Base-by-base conservation (phyloP, 2,113 vertebrate species). In the Ramphastos sulfuratus region DNA sequence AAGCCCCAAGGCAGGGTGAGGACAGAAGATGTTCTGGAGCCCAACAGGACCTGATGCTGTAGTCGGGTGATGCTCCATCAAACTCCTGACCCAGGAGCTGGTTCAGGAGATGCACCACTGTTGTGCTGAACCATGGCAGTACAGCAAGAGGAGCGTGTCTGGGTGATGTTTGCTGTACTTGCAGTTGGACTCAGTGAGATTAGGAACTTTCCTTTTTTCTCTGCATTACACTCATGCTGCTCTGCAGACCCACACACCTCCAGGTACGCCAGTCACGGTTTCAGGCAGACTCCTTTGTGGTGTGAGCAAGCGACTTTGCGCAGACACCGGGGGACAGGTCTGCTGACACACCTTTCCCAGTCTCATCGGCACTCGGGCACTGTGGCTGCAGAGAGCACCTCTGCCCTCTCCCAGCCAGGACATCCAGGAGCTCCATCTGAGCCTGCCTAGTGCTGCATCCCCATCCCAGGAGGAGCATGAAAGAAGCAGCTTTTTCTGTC, bases 61-160 rank as follows among this genome's bases (percentile, higher is more conserved):
- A 5, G 17, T 7, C 61, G 55, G 44, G 15, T 19, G 63, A 64
- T 61, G 66, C 25, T 80, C n/a, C 24, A 31, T 6, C 74, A 35
- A 74, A 15, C 2, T n/a, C 33, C 12, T 4, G 3, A 13, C 55
- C 37, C 4, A 4, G 30, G 35, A 85, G n/a, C 54, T 65, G 30
- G 5, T 27, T 3, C 4, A 21, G 30, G 17, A 69, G n/a, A 50
- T 24, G 50, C 19, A 5, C 12, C 1, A 2, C 15, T 2, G 1
- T 19, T 0, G 0, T 16, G 67, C 28, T 4, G 2, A 70, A 31
- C 56, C 1, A 0, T 1, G 3, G 28, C 39, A 58, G 46, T 3
- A 5, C 67, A 31, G 15, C 25, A 67, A 17, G 37, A 86, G 15
- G 13, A 59, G 7, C 4, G 33, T 2, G 3, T 19, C 50, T 9